Base-by-base conservation (phyloP, 2,113 vertebrate species). In the Carassius auratus region DNA sequence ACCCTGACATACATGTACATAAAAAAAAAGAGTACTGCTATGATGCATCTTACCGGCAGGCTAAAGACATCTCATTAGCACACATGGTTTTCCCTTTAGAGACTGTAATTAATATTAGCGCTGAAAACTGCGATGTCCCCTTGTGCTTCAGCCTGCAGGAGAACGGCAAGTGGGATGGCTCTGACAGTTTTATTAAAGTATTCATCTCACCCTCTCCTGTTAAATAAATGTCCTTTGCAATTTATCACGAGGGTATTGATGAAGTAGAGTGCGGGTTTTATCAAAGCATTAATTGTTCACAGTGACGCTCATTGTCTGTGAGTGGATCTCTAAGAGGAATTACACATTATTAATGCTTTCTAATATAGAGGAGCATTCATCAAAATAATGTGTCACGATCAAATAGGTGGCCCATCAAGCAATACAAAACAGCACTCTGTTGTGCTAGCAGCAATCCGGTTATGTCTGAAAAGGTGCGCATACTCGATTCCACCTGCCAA, bases 241-340 rank as follows among this genome's bases (percentile, higher is more conserved):
- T 93, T 88, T 85, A 92, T 95, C 92, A 92, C 86, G 80, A 86
- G 84, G 61, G 86, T 69, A 82, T 90, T 86, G 89, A 92, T 92
- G 91, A 91, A 92, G 89, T 59, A 89, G 91, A 90, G 55, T 84
- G 79, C 90, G 90, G 33, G 45, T 92, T 93, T 93, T 91, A 91
- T 93, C 91, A 92, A 90, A 88, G 86, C 86, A 82, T 91, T 93
- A 92, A 95, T 94, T 94, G 93, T 92, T 94, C 92, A 94, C 92
- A 83, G 91, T 93, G 92, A 92, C 89, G 90, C 88, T 88, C 89
- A 92, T 91, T 92, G 91, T 92, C 88, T 87, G 89, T 84, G 86
- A 91, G 88, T 90, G 90, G 92, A 93, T 89, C 89, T 87, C 88
- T 85, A 90, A 92, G 90, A 91, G 89, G 86, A 89, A 89, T 90